These are phyloP conservation scores for Acromyrmex heyeri DNA, from an alignment of 1,140 invertebrate genomes.

Conservation along the genomic window DNA sequence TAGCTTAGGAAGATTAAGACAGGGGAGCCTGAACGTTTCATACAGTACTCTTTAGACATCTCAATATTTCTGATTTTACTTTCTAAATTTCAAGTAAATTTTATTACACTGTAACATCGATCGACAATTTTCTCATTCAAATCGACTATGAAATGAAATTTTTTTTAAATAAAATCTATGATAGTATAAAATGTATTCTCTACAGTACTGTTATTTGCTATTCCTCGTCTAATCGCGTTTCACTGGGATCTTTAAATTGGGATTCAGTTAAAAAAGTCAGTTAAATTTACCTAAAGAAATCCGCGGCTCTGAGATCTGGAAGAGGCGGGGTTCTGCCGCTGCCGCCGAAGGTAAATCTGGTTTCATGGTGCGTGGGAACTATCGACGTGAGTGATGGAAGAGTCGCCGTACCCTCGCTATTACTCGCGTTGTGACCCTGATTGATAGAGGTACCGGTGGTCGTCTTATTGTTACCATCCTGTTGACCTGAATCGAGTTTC, in stretches of 20 bases:
- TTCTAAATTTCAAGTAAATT: background rate
- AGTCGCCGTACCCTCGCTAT: constrained; percentile 50
- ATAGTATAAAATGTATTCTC: background rate
- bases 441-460: constrained; percentile 57
- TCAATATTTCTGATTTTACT: background rate
- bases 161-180: background rate
- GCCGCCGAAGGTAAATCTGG: constrained; percentile 84
- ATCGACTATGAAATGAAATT: background rate
- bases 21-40: background rate
- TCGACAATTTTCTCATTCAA: background rate
- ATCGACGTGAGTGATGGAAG: constrained; percentile 77
- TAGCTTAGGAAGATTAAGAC: background rate
- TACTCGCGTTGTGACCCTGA: constrained; percentile 33
- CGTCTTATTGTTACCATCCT: constrained; percentile 74
- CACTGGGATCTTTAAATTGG: too few species aligned
- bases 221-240: background rate
- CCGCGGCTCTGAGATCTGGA: constrained; percentile 87
- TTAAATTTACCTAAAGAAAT: constrained; percentile 87
- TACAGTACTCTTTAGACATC: background rate
- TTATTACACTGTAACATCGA: background rate
- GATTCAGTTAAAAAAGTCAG: background rate
- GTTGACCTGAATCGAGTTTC: constrained; percentile 66
- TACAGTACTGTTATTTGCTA: background rate
- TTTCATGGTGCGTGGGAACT: constrained; percentile 79
- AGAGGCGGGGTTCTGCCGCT: constrained; percentile 87